These are phyloP conservation scores for Zingel zingel DNA, from an alignment of 2,113 vertebrate genomes.

Conservation along the genomic window DNA sequence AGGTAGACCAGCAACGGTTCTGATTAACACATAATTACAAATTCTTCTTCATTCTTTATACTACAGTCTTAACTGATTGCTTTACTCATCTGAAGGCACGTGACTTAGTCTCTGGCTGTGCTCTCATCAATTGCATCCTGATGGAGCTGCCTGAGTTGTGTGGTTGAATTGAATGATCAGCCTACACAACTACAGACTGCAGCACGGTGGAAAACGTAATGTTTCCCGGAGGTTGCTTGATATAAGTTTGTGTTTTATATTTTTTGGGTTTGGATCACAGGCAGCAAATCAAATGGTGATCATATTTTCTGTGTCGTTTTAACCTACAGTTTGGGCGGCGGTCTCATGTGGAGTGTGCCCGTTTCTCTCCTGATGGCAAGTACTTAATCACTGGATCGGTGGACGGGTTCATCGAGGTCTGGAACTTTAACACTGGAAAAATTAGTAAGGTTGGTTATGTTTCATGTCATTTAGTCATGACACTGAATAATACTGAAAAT, in stretches of 20 bases:
- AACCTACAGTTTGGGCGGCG: constrained; percentile 93
- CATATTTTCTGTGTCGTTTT: background rate
- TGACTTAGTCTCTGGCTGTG: constrained; percentile 46
- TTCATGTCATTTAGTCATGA: background rate
- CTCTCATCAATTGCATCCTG: constrained; percentile 46
- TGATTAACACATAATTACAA: background rate
- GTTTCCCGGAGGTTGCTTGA: constrained; percentile 17
- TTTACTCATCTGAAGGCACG: constrained; percentile 53
- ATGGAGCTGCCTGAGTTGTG: constrained; percentile 39
- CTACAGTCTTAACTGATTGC: constrained; percentile 51
- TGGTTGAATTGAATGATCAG: constrained; percentile 3
- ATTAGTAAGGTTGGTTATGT: constrained; percentile 90
- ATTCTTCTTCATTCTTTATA: background rate
- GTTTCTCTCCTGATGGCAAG: constrained; percentile 98
- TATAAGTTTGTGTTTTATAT: constrained; percentile 15
- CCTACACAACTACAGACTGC: constrained; percentile 7
- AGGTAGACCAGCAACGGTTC: constrained; percentile 81
- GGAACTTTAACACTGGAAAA: constrained; percentile 97
- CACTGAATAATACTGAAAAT: background rate
- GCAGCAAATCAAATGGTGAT: background rate
- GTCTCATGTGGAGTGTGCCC: constrained; percentile 96
- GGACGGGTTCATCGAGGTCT: constrained; percentile 98
- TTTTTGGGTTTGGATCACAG: background rate
- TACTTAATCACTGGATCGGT: constrained; percentile 97
- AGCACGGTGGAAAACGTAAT: constrained; percentile 10